Evolutionary conservation across 2,888 invertebrate species (phyloP), one percentile per base, ranked within the genome.

Genomic region (Sesia bembeciformis): DNA sequence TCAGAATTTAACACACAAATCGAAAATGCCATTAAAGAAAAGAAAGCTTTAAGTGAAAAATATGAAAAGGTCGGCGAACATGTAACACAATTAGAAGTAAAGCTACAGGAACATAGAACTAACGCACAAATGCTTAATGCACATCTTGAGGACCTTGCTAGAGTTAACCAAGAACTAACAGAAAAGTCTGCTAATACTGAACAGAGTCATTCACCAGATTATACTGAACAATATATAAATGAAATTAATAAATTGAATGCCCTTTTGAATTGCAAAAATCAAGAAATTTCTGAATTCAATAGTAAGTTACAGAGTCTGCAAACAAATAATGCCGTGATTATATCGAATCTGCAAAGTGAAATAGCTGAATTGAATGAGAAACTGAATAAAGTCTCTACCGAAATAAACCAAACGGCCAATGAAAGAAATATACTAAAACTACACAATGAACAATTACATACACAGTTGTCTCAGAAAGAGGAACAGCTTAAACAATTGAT

Each of bases 211-310:
- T 38, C 66, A 3, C 76, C 90, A 5, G 88, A 89, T 69, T 89
- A 87, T 63, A 88, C 89, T 4, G 88, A 88, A 56, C 88, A 88
- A 60, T 89, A 87, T 60, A 76, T 89, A 60, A 87, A 73, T 62
- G 92, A 92, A 77, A 92, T 92, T 63, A 91, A 91, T 63, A 90
- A 88, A 46, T 72, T 92, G 0, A 90, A 90, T 54, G 84, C 90
- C 54, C 61, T 90, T 42, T 66, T 92, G 3, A 82, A 82, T 42
- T 84, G 76, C 56, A 90, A 91, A 70, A 90, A 90, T 64, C 68
- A 84, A 41, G 84, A 91, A 62, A 85, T 91, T 54, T 73, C 76
- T 41, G 77, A 81, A 51, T 60, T 84, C 3, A 72, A 64, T 56
- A 76, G 73, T 58, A 81, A 73, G 62, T 56, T 81, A 51, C 72